Base-by-base conservation (phyloP, 2,113 vertebrate genomes). In the Sander lucioperca region DNA sequence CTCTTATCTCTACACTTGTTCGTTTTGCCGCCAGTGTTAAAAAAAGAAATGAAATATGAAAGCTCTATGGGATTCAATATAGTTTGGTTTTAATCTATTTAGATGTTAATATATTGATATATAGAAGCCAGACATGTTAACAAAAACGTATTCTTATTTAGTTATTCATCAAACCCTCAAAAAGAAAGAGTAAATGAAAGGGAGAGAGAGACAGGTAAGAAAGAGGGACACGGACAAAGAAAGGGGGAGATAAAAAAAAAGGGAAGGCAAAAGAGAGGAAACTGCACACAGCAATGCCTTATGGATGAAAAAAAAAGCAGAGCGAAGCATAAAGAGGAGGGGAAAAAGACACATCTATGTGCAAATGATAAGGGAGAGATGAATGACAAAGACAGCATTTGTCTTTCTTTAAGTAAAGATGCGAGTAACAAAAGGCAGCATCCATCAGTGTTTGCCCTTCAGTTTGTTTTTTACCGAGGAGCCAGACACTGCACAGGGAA, bases 91-190 rank as follows among this genome's bases (percentile, higher is more conserved):
- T 13, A 69, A 82, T 87, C 74, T 91, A 78, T 87, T 84, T 88
- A 85, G 54, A 92, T 86, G 74, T 88, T 86, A 75, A 90, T 89
- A 88, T 89, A 88, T 86, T 86, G 54, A 88, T 85, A 74, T 82
- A 85, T 70, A 6, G 61, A 85, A 88, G 36, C 18, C 50, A 83
- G 66, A 36, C 27, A 23, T 79, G 62, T 77, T 81, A 72, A 77
- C 12, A 82, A 62, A 45, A 33, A 53, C n/a, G 59, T 56, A 62
- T 67, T 78, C 27, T 50, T 30, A 77, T 77, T 71, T 19, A 67
- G 69, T 79, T 59, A 25, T 61, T 71, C 33, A 77, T 83, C 23
- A 36, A 71, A 71, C 53, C 45, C n/a, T 66, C 23, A 15, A 15
- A 39, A 77, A 51, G 65, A 1, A 57, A 81, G 36, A 25, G 39